Conservation (phyloP, 2,797 vertebrate genomes). For the Esox masquinongy region DNA sequence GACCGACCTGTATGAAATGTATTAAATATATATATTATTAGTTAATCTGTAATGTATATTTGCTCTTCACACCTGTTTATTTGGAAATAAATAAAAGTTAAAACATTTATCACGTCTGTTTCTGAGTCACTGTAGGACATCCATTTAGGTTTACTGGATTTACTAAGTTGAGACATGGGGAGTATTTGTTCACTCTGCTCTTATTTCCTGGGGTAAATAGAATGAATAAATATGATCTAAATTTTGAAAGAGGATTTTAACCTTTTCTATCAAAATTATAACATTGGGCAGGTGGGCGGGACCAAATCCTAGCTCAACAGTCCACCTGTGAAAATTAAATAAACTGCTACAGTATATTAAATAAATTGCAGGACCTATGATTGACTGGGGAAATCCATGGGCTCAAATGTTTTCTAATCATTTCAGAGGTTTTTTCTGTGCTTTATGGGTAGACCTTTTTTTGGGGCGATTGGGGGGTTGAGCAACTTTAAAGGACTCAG, state of each 20-base stretch:
- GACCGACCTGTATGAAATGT: slow-evolving; percentile 20
- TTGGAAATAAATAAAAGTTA: slow-evolving; percentile 31
- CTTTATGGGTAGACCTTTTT: neutral
- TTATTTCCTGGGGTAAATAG: neutral
- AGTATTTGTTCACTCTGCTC: neutral
- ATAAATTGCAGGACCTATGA: neutral
- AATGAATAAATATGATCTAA: neutral
- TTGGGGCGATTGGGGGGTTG: too few species aligned
- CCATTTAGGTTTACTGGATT: neutral
- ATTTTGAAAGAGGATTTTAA: neutral
- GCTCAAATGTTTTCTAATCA: neutral
- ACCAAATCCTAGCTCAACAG: neutral
- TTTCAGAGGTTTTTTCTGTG: neutral
- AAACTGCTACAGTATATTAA: too few species aligned
- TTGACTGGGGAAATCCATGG: neutral
- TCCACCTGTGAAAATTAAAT: neutral
- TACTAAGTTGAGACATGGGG: neutral
- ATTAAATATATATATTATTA: slow-evolving; percentile 28
- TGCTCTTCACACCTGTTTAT: slow-evolving; percentile 41
- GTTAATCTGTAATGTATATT: slow-evolving; percentile 28
- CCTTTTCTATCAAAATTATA: neutral
- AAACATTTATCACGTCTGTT: slow-evolving; percentile 16
- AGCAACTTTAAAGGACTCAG: neutral
- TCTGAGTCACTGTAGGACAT: neutral
- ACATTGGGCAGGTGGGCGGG: too few species aligned